Evolutionary conservation across 23 tunicate genomes (phyloP).

Genomic region (Trididemnum miniatum): DNA sequence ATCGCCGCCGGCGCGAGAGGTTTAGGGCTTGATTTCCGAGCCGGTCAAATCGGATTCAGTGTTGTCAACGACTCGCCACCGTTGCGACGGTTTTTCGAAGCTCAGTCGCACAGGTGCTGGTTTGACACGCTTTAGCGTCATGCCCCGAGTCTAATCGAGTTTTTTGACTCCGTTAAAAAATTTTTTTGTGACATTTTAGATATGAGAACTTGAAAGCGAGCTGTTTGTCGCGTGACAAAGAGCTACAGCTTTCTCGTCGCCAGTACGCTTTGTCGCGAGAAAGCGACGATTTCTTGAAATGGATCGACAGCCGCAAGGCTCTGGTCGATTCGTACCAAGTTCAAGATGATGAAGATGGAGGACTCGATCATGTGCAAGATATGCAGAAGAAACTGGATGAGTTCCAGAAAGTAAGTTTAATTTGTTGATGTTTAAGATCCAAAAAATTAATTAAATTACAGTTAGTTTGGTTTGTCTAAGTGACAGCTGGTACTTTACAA

Average conservation of each 20-base stretch:
- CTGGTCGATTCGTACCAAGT: slow-evolving; percentile 41
- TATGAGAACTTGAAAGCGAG: slow-evolving; percentile 51
- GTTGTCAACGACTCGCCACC: no score
- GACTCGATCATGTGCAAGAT: slow-evolving; percentile 77
- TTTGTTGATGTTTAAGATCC: no score
- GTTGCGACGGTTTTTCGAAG: no score
- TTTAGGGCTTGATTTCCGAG: no score
- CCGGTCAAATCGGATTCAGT: no score
- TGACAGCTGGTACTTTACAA: no score
- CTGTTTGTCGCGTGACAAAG: slow-evolving; percentile 22
- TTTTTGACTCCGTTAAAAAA: no score
- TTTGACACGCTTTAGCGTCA: no score
- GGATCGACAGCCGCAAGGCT: slow-evolving; percentile 65
- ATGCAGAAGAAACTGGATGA: slow-evolving; percentile 80
- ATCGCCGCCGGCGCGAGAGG: no score
- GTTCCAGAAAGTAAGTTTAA: slow-evolving; percentile 76
- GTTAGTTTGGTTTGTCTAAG: no score
- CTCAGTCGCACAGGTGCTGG: no score
- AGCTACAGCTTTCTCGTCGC: slow-evolving; percentile 62
- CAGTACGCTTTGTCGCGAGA: slow-evolving; percentile 78
- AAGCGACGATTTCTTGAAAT: slow-evolving; percentile 62
- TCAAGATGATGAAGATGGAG: slow-evolving; percentile 50
- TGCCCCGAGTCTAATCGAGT: neutral
- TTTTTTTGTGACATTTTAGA: slow-evolving; percentile 36
- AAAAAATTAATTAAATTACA: no score